Base-by-base conservation (phyloP, 2,113 vertebrate species). In the Neoarius graeffei region DNA sequence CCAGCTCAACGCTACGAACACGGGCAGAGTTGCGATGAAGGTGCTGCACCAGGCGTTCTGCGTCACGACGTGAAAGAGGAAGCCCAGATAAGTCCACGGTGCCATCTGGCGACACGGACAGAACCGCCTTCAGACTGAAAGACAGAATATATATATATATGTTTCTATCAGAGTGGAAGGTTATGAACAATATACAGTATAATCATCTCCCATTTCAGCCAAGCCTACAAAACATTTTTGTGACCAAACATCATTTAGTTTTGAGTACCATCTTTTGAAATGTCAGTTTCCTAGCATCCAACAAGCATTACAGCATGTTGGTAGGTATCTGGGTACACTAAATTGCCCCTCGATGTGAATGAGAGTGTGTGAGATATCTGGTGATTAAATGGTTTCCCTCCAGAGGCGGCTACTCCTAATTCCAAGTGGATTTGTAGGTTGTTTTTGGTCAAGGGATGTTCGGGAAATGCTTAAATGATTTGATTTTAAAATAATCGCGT, bases 51-150 rank as follows among this genome's bases (percentile, higher is more conserved):
- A 99, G 92, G 0, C 97, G 96, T 62, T 99, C 97, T 93, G 98
- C 89, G 93, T 99, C 98, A 89, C 0, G 91, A 92, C 90, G 30
- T 27, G 87, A 88, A 56, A 99, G 94, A 0, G 97, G 96, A 89
- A 99, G 96, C n/a, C 98, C 98, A 0, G 98, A 98, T 69, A 99
- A 93, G 89, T 99, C 98, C 93, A 99, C 92, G 0, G 96, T 95
- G 59, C 97, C 96, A 48, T 93, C 93, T 0, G 96, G 96, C 52
- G 92, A 96, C 8, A 94, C 93, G 3, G 97, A 95, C 92, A 99
- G 93, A 84, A 97, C 94, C 0, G 96, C 96, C 92, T 99, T 99
- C 91, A 99, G 84, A 89, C 98, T 98, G 92, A 0, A 1, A 6
- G 14, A 82, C 20, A 20, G 25, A 73, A 15, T 20, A 59, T 15